Evolutionary conservation across 2,797 vertebrate species (phyloP).

Genomic region (Glossophaga mutica): DNA sequence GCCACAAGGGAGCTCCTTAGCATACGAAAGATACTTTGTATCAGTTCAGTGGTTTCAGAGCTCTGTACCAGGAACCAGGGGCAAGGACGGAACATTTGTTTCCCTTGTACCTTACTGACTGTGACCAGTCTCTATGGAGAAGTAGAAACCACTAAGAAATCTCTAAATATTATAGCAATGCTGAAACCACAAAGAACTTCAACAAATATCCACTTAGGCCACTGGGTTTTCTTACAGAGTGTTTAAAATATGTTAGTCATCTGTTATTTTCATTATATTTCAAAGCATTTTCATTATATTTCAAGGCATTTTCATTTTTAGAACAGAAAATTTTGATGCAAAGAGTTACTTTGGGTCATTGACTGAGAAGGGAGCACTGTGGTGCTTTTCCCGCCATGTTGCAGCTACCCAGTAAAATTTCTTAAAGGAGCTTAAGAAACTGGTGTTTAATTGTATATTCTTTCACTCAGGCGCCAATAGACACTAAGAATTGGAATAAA

Average conservation of each 20-base stretch:
- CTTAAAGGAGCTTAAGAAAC: not conserved
- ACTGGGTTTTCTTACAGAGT: not conserved
- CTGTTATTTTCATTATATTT: constrained; percentile 1
- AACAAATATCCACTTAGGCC: not conserved
- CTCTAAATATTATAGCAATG: not conserved
- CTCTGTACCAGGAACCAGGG: not conserved
- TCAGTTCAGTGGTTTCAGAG: not conserved
- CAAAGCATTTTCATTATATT: not conserved
- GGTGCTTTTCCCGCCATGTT: not conserved
- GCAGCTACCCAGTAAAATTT: not conserved
- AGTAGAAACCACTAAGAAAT: not conserved
- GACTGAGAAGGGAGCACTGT: not conserved
- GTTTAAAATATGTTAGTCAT: not conserved
- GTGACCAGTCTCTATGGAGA: not conserved
- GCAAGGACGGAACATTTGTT: not conserved
- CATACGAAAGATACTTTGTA: not conserved
- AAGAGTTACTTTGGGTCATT: not conserved
- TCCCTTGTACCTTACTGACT: not conserved
- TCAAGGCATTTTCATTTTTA: not conserved
- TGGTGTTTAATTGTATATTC: constrained; percentile 2
- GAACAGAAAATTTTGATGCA: not conserved
- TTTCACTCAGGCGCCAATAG: not conserved
- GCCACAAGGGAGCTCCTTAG: not conserved
- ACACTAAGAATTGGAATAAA: not conserved
- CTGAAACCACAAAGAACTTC: not conserved